phyloP scores from a whole-genome alignment of 2,888 invertebrate species.

The Onchidella celtica region DNA sequence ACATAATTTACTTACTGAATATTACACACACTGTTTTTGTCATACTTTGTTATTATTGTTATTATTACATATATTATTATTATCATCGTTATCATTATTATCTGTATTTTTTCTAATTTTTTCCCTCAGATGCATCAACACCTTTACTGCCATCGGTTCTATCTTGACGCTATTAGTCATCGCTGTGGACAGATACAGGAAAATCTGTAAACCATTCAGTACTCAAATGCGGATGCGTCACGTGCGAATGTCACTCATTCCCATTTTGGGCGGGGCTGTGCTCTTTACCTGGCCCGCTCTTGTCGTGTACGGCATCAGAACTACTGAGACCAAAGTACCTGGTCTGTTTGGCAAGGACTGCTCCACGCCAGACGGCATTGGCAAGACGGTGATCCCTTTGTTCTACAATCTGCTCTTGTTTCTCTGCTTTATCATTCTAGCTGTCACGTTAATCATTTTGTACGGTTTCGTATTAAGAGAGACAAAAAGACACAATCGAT shows the following conservation, averaged over 20 bases:
- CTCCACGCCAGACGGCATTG: conserved; percentile 58
- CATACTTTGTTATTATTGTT: background rate
- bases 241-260: conserved; percentile 54
- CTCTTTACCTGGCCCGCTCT: conserved; percentile 64
- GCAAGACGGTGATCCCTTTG: conserved; percentile 57
- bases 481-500: conserved; percentile 40
- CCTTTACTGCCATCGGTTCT: conserved; percentile 60
- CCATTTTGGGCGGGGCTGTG: conserved; percentile 14
- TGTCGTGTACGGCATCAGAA: conserved; percentile 60
- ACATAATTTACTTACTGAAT: background rate
- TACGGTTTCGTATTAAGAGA: conserved; percentile 61
- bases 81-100: background rate
- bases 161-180: conserved; percentile 63
- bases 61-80: background rate
- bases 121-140: conserved; percentile 50
- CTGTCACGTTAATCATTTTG: conserved; percentile 55
- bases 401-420: conserved; percentile 62
- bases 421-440: conserved; percentile 58
- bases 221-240: conserved; percentile 58
- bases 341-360: conserved; percentile 66
- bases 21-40: background rate
- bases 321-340: conserved; percentile 55
- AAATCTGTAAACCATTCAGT: conserved; percentile 67
- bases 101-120: background rate
- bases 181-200: conserved; percentile 65